These are phyloP conservation scores for Drosophila pseudotakahashii DNA, from an alignment of 2,888 invertebrate species.

Conservation along the genomic window DNA sequence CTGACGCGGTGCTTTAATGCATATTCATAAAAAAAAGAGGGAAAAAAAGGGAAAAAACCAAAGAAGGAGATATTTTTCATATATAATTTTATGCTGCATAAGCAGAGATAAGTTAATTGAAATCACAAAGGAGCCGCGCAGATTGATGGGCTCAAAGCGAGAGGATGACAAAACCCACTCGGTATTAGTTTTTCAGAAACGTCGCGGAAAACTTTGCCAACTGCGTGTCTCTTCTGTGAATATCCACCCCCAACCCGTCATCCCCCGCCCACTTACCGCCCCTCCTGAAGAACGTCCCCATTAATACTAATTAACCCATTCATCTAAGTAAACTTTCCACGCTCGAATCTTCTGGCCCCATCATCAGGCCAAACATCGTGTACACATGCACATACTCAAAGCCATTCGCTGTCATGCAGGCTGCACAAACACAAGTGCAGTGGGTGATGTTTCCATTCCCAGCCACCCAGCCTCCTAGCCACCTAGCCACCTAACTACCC, in stretches of 20 bases:
- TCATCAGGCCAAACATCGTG: conserved; percentile 39
- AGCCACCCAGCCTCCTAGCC: neutral
- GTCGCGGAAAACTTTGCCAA: conserved; percentile 29
- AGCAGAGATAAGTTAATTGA: conserved; percentile 47
- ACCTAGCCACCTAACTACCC: neutral
- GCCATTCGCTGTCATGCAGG: conserved; percentile 63
- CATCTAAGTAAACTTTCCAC: conserved; percentile 50
- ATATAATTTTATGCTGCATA: conserved; percentile 46
- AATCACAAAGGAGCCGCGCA: conserved; percentile 37
- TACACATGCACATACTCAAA: conserved; percentile 67
- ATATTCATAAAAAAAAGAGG: conserved; percentile 13
- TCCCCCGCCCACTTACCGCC: conserved; percentile 2
- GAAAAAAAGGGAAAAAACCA: neutral
- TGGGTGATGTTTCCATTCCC: conserved; percentile 22
- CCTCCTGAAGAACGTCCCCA: conserved; percentile 28
- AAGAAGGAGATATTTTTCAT: conserved; percentile 27
- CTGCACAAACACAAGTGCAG: conserved; percentile 69
- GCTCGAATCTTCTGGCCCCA: conserved; percentile 44
- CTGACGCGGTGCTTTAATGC: conserved; percentile 35
- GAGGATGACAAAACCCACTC: conserved; percentile 17
- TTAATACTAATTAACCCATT: conserved; percentile 67
- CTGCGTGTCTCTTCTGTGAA: conserved; percentile 12
- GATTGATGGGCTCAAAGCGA: conserved; percentile 36
- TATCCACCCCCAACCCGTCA: neutral
- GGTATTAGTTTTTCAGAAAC: conserved; percentile 32